Conservation (phyloP, 2,888 invertebrate species). For the Leptopilina myrica region DNA sequence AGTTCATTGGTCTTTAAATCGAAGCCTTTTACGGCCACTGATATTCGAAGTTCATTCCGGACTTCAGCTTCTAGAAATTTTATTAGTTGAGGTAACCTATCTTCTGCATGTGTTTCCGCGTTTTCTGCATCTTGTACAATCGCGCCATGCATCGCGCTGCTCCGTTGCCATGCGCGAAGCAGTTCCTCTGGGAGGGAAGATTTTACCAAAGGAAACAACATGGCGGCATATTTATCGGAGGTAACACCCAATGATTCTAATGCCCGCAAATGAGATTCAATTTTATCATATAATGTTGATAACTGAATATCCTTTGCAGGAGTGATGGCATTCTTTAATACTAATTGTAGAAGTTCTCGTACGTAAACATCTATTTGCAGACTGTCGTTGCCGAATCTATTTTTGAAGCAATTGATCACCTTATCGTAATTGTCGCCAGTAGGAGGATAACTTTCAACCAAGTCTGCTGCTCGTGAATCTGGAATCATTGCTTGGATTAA, state of each 20-base stretch:
- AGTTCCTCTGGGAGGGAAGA: slow-evolving; percentile 58
- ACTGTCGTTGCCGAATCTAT: slow-evolving; percentile 63
- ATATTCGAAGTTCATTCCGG: background rate
- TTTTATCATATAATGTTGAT: slow-evolving; percentile 59
- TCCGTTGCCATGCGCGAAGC: slow-evolving; percentile 55
- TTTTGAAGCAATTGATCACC: slow-evolving; percentile 57
- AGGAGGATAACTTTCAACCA: slow-evolving; percentile 57
- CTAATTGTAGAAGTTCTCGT: slow-evolving; percentile 61
- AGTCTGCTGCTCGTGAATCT: slow-evolving; percentile 58
- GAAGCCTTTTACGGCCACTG: slow-evolving; percentile 32
- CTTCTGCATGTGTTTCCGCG: background rate
- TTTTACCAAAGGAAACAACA: slow-evolving; percentile 60
- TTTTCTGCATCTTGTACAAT: background rate
- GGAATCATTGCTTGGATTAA: slow-evolving; percentile 39
- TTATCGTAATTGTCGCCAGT: slow-evolving; percentile 62
- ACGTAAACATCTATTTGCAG: slow-evolving; percentile 64
- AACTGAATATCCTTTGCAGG: slow-evolving; percentile 48
- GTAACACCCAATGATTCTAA: slow-evolving; percentile 56
- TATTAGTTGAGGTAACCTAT: slow-evolving; percentile 32
- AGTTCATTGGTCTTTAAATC: background rate
- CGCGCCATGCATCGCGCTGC: background rate
- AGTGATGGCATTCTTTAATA: slow-evolving; percentile 55
- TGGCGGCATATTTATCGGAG: slow-evolving; percentile 55
- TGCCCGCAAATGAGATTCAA: slow-evolving; percentile 63
- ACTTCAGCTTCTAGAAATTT: slow-evolving; percentile 46